Evolutionary conservation across 2,888 invertebrate genomes (phyloP).

Genomic region (Chironomus riparius): DNA sequence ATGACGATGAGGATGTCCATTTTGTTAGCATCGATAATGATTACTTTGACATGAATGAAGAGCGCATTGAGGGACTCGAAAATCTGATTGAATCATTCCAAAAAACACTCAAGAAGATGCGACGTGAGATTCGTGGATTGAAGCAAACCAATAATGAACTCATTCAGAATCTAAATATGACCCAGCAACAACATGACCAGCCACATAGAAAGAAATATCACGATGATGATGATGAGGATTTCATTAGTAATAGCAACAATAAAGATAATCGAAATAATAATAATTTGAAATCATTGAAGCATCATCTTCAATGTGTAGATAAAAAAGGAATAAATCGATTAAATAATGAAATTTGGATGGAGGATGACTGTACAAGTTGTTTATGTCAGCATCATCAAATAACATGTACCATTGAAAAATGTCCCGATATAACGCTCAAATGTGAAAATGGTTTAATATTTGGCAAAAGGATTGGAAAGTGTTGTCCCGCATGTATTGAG

Average conservation of each 20-base stretch:
- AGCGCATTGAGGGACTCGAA: slow-evolving; percentile 47
- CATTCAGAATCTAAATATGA: not conserved
- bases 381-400: slow-evolving; percentile 44
- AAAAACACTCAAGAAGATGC: slow-evolving; percentile 45
- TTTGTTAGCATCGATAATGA: slow-evolving; percentile 32
- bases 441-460: slow-evolving; percentile 34
- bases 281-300: slow-evolving; percentile 31
- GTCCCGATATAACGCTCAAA: slow-evolving; percentile 35
- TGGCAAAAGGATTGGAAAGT: slow-evolving; percentile 23
- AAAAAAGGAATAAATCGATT: slow-evolving; percentile 40
- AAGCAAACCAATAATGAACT: slow-evolving; percentile 36
- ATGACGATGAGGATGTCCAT: slow-evolving; percentile 24
- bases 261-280: slow-evolving; percentile 21
- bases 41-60: slow-evolving; percentile 41
- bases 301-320: slow-evolving; percentile 41
- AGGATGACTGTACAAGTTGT: slow-evolving; percentile 45
- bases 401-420: slow-evolving; percentile 43
- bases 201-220: not conserved
- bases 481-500: slow-evolving; percentile 21
- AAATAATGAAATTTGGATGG: slow-evolving; percentile 45
- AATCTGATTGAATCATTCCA: slow-evolving; percentile 46
- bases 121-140: slow-evolving; percentile 43
- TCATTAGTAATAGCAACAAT: slow-evolving; percentile 12
- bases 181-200: slow-evolving; percentile 7
- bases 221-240: not conserved